These are phyloP conservation scores for Lamprologus ornatipinnis DNA, from an alignment of 2,113 vertebrate species.

Conservation along the genomic window DNA sequence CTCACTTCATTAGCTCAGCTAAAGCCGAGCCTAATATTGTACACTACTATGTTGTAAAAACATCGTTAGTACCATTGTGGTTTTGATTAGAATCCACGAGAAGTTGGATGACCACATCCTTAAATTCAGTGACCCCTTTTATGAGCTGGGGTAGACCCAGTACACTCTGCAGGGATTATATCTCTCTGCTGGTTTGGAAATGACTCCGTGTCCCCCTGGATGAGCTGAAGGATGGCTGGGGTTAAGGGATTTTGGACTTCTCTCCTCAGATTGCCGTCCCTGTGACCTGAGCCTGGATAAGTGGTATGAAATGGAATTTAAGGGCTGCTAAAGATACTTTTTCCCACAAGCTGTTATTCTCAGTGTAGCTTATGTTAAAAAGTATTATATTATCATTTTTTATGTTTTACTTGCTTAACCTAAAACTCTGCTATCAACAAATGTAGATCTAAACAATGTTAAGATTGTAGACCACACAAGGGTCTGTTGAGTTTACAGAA, in stretches of 20 bases:
- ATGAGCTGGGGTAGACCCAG: background rate
- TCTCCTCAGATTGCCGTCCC: accelerated
- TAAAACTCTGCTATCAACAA: accelerated
- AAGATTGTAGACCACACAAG: background rate
- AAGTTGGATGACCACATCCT: accelerated
- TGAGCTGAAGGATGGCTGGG: accelerated
- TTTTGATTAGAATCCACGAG: accelerated
- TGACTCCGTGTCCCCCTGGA: accelerated
- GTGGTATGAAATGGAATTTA: background rate
- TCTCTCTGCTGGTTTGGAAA: accelerated
- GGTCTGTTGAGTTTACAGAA: accelerated
- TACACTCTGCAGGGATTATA: too few relatives aligned
- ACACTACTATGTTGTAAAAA: accelerated
- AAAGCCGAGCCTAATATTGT: background rate
- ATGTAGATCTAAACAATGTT: background rate
- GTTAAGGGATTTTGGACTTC: accelerated
- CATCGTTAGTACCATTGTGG: accelerated
- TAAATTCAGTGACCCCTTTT: background rate
- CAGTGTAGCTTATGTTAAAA: background rate
- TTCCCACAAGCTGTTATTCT: accelerated
- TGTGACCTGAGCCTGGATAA: accelerated
- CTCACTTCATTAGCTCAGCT: background rate
- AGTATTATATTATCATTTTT: accelerated
- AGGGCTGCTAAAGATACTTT: accelerated
- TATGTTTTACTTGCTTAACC: background rate